Conservation (phyloP, 2,113 vertebrate genomes). For the Suricata suricatta region DNA sequence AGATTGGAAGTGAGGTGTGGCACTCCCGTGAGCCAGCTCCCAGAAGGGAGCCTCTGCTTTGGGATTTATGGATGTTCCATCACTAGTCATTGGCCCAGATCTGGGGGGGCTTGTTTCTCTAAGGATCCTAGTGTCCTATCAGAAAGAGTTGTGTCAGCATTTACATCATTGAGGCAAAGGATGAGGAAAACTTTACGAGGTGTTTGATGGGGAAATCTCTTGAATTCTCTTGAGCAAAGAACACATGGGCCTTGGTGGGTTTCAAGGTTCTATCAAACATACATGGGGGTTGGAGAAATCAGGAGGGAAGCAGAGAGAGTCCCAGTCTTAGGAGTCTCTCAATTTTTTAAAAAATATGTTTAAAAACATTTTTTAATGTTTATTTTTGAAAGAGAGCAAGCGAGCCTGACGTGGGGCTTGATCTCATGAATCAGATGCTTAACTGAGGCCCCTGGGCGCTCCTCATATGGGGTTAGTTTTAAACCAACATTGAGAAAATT, state of each 20-base stretch:
- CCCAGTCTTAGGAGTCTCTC: background rate
- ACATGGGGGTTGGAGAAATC: background rate
- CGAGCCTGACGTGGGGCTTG: too few relatives aligned
- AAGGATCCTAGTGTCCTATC: background rate
- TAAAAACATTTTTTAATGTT: too few relatives aligned
- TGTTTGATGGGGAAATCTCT: background rate
- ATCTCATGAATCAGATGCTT: too few relatives aligned
- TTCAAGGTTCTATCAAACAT: background rate
- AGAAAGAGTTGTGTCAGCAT: background rate
- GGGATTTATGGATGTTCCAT: background rate
- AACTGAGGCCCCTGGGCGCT: too few relatives aligned
- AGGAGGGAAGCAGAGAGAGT: background rate
- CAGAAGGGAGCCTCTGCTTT: background rate
- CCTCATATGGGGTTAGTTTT: background rate
- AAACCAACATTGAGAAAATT: background rate
- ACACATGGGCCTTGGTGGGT: background rate
- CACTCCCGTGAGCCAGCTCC: background rate
- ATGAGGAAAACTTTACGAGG: background rate
- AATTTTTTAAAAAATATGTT: too few relatives aligned
- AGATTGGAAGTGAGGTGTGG: fast-evolving
- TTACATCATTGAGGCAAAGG: background rate
- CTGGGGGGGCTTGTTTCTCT: background rate
- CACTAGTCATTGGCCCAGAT: background rate
- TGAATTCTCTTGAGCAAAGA: background rate
- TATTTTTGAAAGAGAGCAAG: too few relatives aligned